A percentile compares a stretch with the other conserved stretches of the same genome.
Conservation (phyloP, 2,888 invertebrate genomes). For the Conistra vaccinii region DNA sequence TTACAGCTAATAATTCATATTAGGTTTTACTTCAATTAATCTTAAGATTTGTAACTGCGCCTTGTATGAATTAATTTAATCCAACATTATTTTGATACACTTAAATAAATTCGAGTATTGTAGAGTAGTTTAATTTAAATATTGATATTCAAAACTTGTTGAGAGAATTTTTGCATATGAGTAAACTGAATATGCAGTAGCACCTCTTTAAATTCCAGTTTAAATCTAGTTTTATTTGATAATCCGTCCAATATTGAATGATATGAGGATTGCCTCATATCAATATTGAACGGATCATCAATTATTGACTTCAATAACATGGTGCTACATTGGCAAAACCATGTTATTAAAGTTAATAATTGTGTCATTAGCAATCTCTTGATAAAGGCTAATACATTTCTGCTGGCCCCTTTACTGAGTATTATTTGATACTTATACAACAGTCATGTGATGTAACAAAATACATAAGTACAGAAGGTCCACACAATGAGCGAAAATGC, state of each 20-base stretch:
- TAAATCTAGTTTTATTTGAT: not conserved
- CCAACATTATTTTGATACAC: not conserved
- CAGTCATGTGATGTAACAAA: not conserved
- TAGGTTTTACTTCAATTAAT: slow-evolving; percentile 27
- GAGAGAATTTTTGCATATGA: too few relatives aligned
- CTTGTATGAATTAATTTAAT: slow-evolving; percentile 21
- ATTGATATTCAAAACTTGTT: slow-evolving; percentile 2
- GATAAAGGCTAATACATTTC: not conserved
- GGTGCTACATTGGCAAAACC: too few relatives aligned
- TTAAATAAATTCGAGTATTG: not conserved
- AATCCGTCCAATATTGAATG: not conserved
- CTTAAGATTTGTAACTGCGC: slow-evolving; percentile 20
- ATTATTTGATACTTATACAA: not conserved
- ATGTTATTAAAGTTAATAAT: not conserved
- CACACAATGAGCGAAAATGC: not conserved
- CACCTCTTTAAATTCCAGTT: not conserved
- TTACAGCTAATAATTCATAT: slow-evolving; percentile 33
- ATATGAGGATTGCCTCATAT: not conserved
- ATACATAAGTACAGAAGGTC: not conserved
- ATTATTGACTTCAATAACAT: too few relatives aligned
- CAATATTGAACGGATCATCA: too few relatives aligned
- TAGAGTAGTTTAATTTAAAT: not conserved
- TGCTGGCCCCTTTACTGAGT: not conserved
- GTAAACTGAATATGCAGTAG: not conserved
- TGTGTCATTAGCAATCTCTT: not conserved